Evolutionary conservation across 2,113 vertebrate genomes (phyloP), one percentile per base, ranked within the genome.

Genomic region (Peromyscus californicus): DNA sequence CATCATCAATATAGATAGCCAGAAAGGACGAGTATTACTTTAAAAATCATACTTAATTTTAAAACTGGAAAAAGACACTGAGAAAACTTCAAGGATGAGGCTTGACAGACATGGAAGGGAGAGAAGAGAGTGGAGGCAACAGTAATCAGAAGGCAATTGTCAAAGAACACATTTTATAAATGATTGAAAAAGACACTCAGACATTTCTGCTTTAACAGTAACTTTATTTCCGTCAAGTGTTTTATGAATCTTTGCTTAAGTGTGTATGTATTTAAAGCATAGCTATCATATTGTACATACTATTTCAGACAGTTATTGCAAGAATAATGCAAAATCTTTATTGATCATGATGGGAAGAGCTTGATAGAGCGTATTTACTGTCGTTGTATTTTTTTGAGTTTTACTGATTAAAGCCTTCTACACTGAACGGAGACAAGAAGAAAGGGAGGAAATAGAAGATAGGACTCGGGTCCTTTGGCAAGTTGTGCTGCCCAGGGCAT

Each of bases 241-340:
- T 91, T 96, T 59, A 87, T 67, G n/a, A 74, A 29, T 51, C 2
- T 87, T 51, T 69, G 48, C 24, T 17, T 70, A 42, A 33, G 0
- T 79, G 17, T 51, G 31, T 67, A 26, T 67, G 13, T 33, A 36
- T 76, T 82, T 90, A 83, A 79, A 29, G 11, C 79, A 33, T 74
- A 72, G 74, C 22, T 87, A 51, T 45, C 4, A 72, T 59, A 48
- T 16, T 67, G 3, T 59, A 45, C 26, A 24, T 69, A 51, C 59
- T 72, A 83, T 65, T 94, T 95, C 90, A 85, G 12, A 10, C 22
- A 88, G 31, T 79, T 74, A 69, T 31, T 45, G 24, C 6, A 85
- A 51, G 15, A 87, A 61, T 84, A 92, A 33, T 88, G 16, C 59
- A 95, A 65, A 90, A 57, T 91, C 21, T 70, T 85, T 69, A 61